Evolutionary conservation across 2,888 invertebrate genomes (phyloP), one percentile per base, ranked within the genome.

Genomic region (Sycophila texana): DNA sequence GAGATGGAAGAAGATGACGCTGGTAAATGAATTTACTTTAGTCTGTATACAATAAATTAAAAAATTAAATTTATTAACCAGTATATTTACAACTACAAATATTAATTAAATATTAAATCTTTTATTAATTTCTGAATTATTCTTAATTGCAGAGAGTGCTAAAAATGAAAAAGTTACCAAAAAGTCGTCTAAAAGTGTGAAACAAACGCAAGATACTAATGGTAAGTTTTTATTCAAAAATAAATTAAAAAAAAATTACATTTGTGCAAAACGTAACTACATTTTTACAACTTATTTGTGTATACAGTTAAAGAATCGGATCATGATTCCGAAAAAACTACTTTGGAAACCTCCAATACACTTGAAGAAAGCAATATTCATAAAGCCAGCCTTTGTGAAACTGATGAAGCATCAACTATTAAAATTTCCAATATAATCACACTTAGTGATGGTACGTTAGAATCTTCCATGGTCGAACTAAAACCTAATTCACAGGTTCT

Each of bases 271-370:
- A 47, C 16, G 2, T 60, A 30, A 63, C n/a, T 68, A 57, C 30
- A 60, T 60, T 72, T 73, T 58, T 73, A 70, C 16, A 71, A 77
- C 60, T 81, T 79, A 66, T 79, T 81, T 73, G 55, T 83, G 58
- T n/a, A n/a, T n/a, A 74, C 83, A 83, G 82, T 80, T 80, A 63
- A 81, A 79, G 81, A 82, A 78, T 75, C 81, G 58, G 53, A 68
- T 63, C 67, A 51, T 70, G 78, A 82, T 77, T 73, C 63, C 22
- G 72, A 74, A 71, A 74, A 70, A 57, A 71, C 76, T 58, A 22
- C 68, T 55, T 71, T 68, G 74, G 71, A 77, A 20, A 18, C 77
- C 53, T 16, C 68, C 71, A 75, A 67, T 22, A 81, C 55, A 75
- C n/a, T 30, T 18, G 73, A 75, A 51, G 80, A 81, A 67, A 81